Evolutionary conservation across 1,140 invertebrate genomes (phyloP), one percentile per base, ranked within the genome.

Genomic region (Pseudomyrmex pallidus): DNA sequence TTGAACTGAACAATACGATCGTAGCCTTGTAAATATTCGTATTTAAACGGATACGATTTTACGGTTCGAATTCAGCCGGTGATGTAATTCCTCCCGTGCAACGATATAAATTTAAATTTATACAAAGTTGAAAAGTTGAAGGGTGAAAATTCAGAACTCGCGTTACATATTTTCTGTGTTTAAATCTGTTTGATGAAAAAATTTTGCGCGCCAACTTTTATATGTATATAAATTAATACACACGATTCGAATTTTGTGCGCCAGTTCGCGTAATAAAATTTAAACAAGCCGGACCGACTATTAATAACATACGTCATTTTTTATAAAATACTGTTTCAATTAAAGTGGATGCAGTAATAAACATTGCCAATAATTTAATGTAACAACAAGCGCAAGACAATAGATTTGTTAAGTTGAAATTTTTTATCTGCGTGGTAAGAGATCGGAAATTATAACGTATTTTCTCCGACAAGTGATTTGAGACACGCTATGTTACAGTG

Each of bases 241-340:
- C 35, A 35, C 7, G 35, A 35, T 35, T 35, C 35, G 35, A 35
- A 35, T 35, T 35, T 35, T 35, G 13, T 56, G 48, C 64, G 25
- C 15, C 20, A 12, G 54, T 5, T 5, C 7, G 22, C 17, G n/a
- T 12, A 50, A 80, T 72, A 61, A 80, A 80, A 35, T 56, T 17
- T 48, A 70, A 72, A 56, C 25, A 56, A 56, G 72, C 76, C 35
- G 54, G 12, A 70, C 44, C 59, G 48, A 80, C 48, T 72, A 59
- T 72, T 72, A 80, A 80, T 70, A 8, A 80, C 48, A 8, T 59
- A 50, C 70, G 72, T 80, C 72, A 80, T 59, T 80, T 48, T 59
- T 44, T 48, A n/a, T 72, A 72, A 70, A 80, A 52, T 80, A 72
- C 22, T 25, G 17, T 66, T 68, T 20, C 20, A 57, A 22, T 78